Evolutionary conservation across 2,888 invertebrate genomes (phyloP), one percentile per base, ranked within the genome.

Genomic region (Lordiphosa fenestrarum): DNA sequence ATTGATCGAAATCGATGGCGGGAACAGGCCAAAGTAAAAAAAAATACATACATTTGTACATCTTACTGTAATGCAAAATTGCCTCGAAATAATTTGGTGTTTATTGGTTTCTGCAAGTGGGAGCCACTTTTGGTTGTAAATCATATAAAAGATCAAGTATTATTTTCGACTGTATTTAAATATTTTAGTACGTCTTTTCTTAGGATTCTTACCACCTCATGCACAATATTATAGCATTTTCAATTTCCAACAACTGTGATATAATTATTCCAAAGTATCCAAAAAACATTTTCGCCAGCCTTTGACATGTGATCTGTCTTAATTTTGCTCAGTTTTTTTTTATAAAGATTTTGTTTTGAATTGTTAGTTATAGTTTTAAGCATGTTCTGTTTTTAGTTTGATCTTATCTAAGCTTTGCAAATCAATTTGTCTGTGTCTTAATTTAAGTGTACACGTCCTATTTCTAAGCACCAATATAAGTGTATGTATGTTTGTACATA

Each of bases 271-370:
- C 13, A 49, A 25, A 10, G 7, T 25, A 19, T 40, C 9, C 19
- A 7, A n/a, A 9, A 6, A 6, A 1, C 6, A 2, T n/a, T 25
- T 25, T 25, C 25, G 6, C 35, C 7, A 36, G 7, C 3, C 6
- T 47, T 64, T 68, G 55, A 55, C 62, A 69, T 71, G 83, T 68
- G 62, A 52, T 13, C 36, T 76, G 83, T 83, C 47, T 76, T 76
- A 76, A 76, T 76, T 83, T 83, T 76, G 75, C 59, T 58, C 25
- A 58, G 59, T 61, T 64, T 46, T 42, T 54, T 53, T 41, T 56
- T 60, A 19, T 12, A 57, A 25, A 59, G 63, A 51, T 9, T 10
- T 57, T 42, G 58, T 58, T 12, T 55, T 42, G 21, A 21, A 51
- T 44, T 55, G 19, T 60, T 81, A 81, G 64, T 56, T 82, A 74